Base-by-base conservation (phyloP, 2,113 vertebrate genomes). In the Chaetodon auriga region DNA sequence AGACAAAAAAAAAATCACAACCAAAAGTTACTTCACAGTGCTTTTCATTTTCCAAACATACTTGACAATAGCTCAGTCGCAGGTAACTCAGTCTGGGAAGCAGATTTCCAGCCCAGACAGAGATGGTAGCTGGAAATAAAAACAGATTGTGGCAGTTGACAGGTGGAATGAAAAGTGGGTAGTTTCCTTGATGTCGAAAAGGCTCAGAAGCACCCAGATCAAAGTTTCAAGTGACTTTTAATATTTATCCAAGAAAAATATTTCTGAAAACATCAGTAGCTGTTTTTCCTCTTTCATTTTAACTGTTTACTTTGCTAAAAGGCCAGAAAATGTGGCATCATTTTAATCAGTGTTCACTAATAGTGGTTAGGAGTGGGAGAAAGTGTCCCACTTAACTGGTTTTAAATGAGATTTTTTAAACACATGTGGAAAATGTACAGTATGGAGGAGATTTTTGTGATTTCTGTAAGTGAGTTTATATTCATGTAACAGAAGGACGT, bases 141-240 rank as follows among this genome's bases (percentile, higher is more conserved):
- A 92, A 88, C 88, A 93, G 86, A 93, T 90, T 93, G 90, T 92
- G 90, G 89, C 85, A 81, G 90, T 84, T 93, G 90, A 93, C 90
- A 92, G 91, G 89, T 93, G 83, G 82, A 91, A 92, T 90, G 82
- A 93, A 88, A 91, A 89, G 83, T 89, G 83, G 78, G 87, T 82
- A 77, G 55, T 87, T 90, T 92, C 91, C 93, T 95, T 94, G 93
- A 94, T 92, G 91, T 90, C 10, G 69, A 57, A 79, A 83, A 83
- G 35, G 65, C 87, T 92, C 81, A 87, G 90, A 92, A 90, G 90
- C 86, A 81, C 61, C 41, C n/a, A 92, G 91, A 92, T 91, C 91
- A 90, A 92, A 94, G 90, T 92, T 90, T 75, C 49, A 65, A 85
- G 83, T 93, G 83, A 91, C 83, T 91, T 94, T 90, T 92, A 94